Conservation (phyloP, 2,113 vertebrate species). For the Heloderma charlesbogerti region DNA sequence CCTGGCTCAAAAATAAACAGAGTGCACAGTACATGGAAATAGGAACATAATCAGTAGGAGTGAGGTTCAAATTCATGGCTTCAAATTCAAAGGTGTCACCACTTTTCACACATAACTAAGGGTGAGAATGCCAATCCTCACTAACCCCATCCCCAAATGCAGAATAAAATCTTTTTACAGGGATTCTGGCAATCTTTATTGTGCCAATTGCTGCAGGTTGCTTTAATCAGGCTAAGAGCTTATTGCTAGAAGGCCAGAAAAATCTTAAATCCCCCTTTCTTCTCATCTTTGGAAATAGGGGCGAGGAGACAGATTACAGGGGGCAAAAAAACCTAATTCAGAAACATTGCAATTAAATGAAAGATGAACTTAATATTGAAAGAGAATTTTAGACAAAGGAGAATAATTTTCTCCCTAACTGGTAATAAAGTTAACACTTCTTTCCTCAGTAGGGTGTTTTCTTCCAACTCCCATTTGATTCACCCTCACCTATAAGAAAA, state of each 20-base stretch:
- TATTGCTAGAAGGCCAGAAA: background rate
- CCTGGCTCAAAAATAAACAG: background rate
- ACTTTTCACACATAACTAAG: background rate
- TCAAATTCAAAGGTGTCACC: background rate
- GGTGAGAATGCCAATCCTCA: background rate
- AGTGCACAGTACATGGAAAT: background rate
- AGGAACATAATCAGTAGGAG: background rate
- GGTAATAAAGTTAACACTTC: background rate
- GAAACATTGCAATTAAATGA: background rate
- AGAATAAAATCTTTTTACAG: background rate
- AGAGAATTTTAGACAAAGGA: background rate
- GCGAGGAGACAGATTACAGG: background rate
- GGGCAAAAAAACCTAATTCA: background rate
- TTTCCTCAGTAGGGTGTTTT: background rate
- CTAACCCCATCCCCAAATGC: background rate
- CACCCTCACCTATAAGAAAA: background rate
- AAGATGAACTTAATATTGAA: background rate
- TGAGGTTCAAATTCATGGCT: background rate
- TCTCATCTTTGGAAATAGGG: background rate
- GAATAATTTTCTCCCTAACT: background rate
- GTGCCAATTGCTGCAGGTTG: background rate
- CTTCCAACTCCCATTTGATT: background rate
- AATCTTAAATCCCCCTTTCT: background rate
- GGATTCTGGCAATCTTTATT: background rate
- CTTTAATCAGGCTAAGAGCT: background rate